Evolutionary conservation across 37 sponge, comb jelly and placozoan species (phyloP), one percentile per base, ranked within the genome.

Genomic region (Spongilla lacustris): DNA sequence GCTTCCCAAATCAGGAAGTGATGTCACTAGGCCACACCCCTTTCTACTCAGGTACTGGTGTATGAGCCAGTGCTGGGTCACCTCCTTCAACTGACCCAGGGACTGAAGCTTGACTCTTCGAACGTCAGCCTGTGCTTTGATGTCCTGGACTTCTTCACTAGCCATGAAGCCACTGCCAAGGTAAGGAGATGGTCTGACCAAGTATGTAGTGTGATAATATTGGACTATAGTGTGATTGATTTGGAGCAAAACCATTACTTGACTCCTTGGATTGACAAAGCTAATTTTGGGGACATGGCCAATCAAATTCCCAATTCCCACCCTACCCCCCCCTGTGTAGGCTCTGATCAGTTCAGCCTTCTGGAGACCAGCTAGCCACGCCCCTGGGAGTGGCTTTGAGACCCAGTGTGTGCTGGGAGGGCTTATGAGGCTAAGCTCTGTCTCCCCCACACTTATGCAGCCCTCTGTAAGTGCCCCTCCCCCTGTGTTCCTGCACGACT

Each of bases 321-420:
- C 41, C 6, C 41, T 41, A 9, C 6, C 41, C 6, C 41, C 6
- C 41, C 41, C 21, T 58, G 58, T 58, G 58, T 58, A 58, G 58
- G 58, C 58, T 17, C 58, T 58, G 19, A 14, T 58, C 58, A 58
- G 19, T 17, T 58, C 58, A 10, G 12, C 58, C 58, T 58, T 58
- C 58, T 58, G 58, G 58, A 58, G 58, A 14, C 58, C 58, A 58
- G 58, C 58, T 14, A 58, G 58, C 58, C 58, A 58, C 19, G 58
- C 58, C 12, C 19, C 58, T 1, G 58, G 58, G 58, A 58, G 19
- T 58, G 58, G 73, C 22, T 94, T 87, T 83, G 80, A 91, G 80
- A 48, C 12, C 1, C 30, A 81, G 21, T 83, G 92, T 24, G 34
- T 94, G 19, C 67, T 94, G 19, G 95, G 95, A 31, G 76, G 81